A percentile compares a stretch with the other conserved stretches of the same genome.
Conservation (phyloP, 2,113 vertebrate species). For the Tor tambroides region DNA sequence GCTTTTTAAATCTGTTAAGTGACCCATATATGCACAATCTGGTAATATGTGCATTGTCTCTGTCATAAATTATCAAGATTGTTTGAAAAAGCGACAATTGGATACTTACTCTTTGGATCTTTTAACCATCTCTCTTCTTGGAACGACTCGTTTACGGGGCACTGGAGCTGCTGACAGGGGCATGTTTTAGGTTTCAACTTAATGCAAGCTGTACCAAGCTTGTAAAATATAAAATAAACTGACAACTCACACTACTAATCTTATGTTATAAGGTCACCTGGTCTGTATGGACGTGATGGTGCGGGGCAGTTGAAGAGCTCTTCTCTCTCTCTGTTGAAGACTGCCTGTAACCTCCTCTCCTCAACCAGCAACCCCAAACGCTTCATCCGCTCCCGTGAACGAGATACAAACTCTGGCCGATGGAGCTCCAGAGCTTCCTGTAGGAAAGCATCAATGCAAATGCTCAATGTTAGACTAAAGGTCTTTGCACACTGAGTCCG, state of each 20-base stretch:
- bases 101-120: constrained; percentile 86
- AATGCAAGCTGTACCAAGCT: background rate
- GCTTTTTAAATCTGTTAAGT: background rate
- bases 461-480: background rate
- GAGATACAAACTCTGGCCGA: constrained; percentile 87
- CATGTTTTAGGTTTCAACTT: background rate
- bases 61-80: background rate
- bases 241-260: background rate
- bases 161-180: constrained; percentile 48
- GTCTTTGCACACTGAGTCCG: no score
- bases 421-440: constrained; percentile 85
- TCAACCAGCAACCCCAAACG: constrained; percentile 79
- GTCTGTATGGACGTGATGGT: constrained; percentile 1
- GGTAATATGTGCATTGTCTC: background rate
- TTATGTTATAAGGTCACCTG: constrained; percentile 14
- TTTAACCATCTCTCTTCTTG: constrained; percentile 90
- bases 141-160: constrained; percentile 75
- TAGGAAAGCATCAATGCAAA: background rate
- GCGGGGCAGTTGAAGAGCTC: constrained; percentile 64
- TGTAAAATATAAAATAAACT: background rate
- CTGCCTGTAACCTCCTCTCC: constrained; percentile 80
- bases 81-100: background rate
- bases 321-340: constrained; percentile 74
- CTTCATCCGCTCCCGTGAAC: constrained; percentile 83
- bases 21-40: background rate